Conservation (phyloP, 2,888 invertebrate genomes). For the Tyria jacobaeae region DNA sequence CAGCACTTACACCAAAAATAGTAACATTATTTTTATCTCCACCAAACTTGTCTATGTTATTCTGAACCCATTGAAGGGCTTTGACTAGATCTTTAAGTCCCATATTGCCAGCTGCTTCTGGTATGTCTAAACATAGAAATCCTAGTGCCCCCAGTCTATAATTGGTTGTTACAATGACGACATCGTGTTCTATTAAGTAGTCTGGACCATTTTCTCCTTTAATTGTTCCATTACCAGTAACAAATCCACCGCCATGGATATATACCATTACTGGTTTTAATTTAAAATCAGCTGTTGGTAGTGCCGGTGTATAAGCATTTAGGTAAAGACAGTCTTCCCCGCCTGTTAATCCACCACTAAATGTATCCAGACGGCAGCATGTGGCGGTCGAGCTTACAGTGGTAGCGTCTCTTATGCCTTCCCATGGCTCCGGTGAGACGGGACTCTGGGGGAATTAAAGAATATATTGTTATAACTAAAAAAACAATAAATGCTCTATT, state of each 20-base stretch:
- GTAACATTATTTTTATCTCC: slow-evolving; percentile 70
- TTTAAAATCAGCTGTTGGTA: slow-evolving; percentile 38
- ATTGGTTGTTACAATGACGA: slow-evolving; percentile 72
- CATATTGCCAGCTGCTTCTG: slow-evolving; percentile 70
- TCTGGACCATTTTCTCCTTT: slow-evolving; percentile 65
- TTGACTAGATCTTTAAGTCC: slow-evolving; percentile 70
- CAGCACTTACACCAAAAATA: slow-evolving; percentile 66
- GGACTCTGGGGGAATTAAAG: slow-evolving; percentile 57
- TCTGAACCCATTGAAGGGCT: slow-evolving; percentile 67
- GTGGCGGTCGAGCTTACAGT: slow-evolving; percentile 58
- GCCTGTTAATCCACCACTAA: slow-evolving; percentile 47
- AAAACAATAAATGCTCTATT: neutral
- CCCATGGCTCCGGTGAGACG: slow-evolving; percentile 70
- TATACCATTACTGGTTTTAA: slow-evolving; percentile 64
- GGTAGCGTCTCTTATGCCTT: slow-evolving; percentile 79
- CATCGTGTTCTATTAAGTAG: slow-evolving; percentile 64
- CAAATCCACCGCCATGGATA: slow-evolving; percentile 75
- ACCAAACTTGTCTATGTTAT: slow-evolving; percentile 63
- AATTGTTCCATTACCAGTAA: slow-evolving; percentile 61
- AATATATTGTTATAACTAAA: slow-evolving; percentile 7
- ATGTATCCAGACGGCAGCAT: slow-evolving; percentile 52
- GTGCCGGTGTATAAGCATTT: slow-evolving; percentile 66
- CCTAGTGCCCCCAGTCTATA: slow-evolving; percentile 74
- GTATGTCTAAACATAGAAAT: slow-evolving; percentile 65
- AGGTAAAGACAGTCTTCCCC: slow-evolving; percentile 74